Evolutionary conservation across 2,888 invertebrate genomes (phyloP).

Genomic region (Heliothis peltigera): DNA sequence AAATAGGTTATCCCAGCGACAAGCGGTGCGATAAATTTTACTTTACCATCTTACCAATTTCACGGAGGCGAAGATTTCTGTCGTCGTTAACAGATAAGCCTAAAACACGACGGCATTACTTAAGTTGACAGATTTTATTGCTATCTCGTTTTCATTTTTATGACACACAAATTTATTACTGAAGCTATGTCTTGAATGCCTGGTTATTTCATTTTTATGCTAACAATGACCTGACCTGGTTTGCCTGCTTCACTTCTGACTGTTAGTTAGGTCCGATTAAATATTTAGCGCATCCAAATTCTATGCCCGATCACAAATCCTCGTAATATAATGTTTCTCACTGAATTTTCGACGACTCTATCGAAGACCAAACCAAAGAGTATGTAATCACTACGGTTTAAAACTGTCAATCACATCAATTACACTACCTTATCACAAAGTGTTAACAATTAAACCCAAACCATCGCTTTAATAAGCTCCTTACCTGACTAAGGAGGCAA

Average conservation of each 20-base stretch:
- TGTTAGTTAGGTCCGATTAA: no score
- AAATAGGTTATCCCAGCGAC: slow-evolving; percentile 42
- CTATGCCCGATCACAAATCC: no score
- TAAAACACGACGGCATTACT: slow-evolving; percentile 79
- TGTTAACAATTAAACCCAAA: slow-evolving; percentile 27
- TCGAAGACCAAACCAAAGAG: slow-evolving; percentile 6
- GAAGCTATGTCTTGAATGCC: slow-evolving; percentile 67
- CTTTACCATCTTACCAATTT: slow-evolving; percentile 70
- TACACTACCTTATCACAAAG: slow-evolving; percentile 23
- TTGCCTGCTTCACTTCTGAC: no score
- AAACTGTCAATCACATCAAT: slow-evolving; percentile 22
- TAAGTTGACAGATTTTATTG: slow-evolving; percentile 83
- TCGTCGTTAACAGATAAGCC: slow-evolving; percentile 77
- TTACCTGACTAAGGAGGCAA: slow-evolving; percentile 38
- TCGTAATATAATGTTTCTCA: no score
- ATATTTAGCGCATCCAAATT: no score
- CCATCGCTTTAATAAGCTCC: slow-evolving; percentile 29
- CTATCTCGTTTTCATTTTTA: slow-evolving; percentile 79
- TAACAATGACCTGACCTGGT: slow-evolving; percentile 48
- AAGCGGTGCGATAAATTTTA: slow-evolving; percentile 59
- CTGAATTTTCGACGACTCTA: slow-evolving; percentile 19
- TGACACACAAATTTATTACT: slow-evolving; percentile 78
- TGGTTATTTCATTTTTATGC: slow-evolving; percentile 68
- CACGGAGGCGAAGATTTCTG: slow-evolving; percentile 69
- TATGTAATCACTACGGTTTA: no score